Evolutionary conservation across 2,113 vertebrate genomes (phyloP).

Genomic region (Tauraco erythrolophus): DNA sequence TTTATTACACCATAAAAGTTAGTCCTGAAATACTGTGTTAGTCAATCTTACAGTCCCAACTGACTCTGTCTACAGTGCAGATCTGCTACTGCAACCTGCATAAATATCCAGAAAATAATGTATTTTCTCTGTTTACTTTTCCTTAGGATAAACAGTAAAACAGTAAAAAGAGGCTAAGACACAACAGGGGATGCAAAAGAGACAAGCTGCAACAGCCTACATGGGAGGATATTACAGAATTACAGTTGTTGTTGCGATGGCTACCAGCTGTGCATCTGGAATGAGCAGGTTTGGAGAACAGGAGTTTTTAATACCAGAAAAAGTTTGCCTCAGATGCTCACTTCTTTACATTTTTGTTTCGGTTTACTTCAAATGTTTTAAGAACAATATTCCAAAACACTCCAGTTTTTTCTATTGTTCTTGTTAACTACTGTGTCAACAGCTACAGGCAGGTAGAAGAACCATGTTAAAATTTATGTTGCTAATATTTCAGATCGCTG

Average conservation of each 20-base stretch:
- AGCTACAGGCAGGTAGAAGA: neutral
- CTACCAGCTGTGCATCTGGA: conserved; percentile 69
- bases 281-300: conserved; percentile 52
- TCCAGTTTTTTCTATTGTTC: neutral
- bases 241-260: conserved; percentile 55
- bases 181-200: conserved; percentile 45
- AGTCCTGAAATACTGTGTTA: neutral
- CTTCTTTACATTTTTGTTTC: conserved; percentile 20
- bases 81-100: neutral
- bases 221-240: conserved; percentile 64
- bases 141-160: conserved; percentile 68
- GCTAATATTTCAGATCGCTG: neutral
- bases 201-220: conserved; percentile 42
- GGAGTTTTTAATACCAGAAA: conserved; percentile 27
- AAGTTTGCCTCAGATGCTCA: neutral
- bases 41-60: conserved; percentile 13
- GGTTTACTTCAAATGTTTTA: neutral
- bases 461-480: neutral
- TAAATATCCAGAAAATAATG: neutral
- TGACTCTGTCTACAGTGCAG: neutral
- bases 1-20: conserved; percentile 48
- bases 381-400: neutral
- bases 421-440: neutral
- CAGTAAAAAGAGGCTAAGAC: conserved; percentile 61
- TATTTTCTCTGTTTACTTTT: conserved; percentile 60